Conservation (phyloP, 2,888 invertebrate genomes). For the Mantis religiosa region DNA sequence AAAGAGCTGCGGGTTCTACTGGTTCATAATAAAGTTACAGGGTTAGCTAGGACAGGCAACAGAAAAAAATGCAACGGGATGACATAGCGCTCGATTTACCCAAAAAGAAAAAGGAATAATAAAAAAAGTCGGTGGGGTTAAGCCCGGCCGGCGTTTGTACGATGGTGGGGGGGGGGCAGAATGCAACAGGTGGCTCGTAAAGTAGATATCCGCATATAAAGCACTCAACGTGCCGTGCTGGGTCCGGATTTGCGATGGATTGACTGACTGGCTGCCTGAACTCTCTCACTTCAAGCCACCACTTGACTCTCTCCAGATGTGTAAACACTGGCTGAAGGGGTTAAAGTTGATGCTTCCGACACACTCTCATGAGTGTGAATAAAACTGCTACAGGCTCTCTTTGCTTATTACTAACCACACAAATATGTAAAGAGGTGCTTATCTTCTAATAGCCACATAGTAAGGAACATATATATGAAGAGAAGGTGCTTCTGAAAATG, state of each 20-base stretch:
- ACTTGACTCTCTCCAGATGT: not conserved
- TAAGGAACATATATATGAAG: too few relatives aligned
- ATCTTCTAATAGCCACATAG: too few relatives aligned
- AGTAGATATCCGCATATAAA: slow-evolving; percentile 51
- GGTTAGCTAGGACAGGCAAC: not conserved
- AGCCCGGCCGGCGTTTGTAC: not conserved
- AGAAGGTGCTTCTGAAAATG: too few relatives aligned
- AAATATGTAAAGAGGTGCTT: too few relatives aligned
- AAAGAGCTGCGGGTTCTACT: too few relatives aligned
- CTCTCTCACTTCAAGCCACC: not conserved
- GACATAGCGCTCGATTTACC: slow-evolving; percentile 31
- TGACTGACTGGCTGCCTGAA: slow-evolving; percentile 26
- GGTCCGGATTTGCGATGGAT: slow-evolving; percentile 30
- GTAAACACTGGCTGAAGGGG: not conserved
- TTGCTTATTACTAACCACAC: too few relatives aligned
- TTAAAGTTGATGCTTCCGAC: not conserved
- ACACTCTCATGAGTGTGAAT: not conserved
- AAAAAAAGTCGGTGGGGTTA: slow-evolving; percentile 12
- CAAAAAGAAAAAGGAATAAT: slow-evolving; percentile 9
- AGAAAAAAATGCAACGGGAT: slow-evolving; percentile 23
- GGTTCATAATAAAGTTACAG: not conserved
- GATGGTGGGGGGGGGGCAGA: slow-evolving; percentile 32
- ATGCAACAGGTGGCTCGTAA: slow-evolving; percentile 51
- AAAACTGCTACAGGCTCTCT: not conserved
- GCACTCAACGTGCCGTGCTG: slow-evolving; percentile 24